Evolutionary conservation across 2,113 vertebrate genomes (phyloP).

Genomic region (Atrichornis clamosus): DNA sequence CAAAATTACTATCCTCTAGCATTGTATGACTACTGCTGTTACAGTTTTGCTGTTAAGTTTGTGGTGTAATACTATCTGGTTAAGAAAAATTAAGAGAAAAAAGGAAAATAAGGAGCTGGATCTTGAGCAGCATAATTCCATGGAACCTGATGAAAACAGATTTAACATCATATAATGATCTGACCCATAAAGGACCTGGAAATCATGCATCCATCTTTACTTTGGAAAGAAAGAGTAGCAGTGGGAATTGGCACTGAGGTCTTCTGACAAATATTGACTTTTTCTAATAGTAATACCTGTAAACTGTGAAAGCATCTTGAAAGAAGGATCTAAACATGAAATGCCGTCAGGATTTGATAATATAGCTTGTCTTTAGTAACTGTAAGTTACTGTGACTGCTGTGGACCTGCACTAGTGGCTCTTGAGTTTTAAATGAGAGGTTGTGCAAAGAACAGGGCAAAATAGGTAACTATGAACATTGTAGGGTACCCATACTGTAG

Average conservation of each 20-base stretch:
- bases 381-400: not conserved
- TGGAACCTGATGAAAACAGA: not conserved
- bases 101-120: not conserved
- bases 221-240: not conserved
- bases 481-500: not conserved
- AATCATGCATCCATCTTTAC: not conserved
- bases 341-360: not conserved
- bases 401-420: not conserved
- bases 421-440: not conserved
- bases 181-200: not conserved
- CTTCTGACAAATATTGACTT: not conserved
- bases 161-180: not conserved
- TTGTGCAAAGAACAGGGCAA: fast-evolving
- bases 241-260: not conserved
- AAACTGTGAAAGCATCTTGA: not conserved
- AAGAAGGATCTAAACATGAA: not conserved
- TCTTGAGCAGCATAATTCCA: not conserved
- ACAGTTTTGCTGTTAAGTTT: not conserved
- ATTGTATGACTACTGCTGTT: not conserved
- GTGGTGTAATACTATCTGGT: not conserved
- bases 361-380: not conserved
- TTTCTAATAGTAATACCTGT: not conserved
- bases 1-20: not conserved
- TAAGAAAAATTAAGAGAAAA: not conserved
- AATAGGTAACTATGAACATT: not conserved